phyloP scores from a whole-genome alignment of 2,113 vertebrate genomes.

The Ranitomeya variabilis region DNA sequence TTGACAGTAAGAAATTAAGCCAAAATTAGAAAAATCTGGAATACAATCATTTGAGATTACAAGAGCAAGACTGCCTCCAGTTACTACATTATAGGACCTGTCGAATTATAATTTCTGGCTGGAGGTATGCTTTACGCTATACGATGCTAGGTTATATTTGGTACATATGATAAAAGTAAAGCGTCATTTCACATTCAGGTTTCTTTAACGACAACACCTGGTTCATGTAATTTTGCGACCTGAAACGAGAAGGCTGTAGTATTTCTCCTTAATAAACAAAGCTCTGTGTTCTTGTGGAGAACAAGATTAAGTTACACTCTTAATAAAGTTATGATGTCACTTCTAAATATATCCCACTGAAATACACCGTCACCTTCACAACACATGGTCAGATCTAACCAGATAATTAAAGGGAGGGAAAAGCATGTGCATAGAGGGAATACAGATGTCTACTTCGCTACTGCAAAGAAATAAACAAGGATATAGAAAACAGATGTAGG shows the following conservation, averaged over 20 bases:
- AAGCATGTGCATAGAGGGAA: not conserved
- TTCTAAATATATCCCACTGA: slow-evolving; percentile 34
- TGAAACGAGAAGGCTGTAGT: not conserved
- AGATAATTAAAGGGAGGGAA: slow-evolving; percentile 30
- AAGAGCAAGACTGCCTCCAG: not conserved
- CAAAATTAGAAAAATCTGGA: not conserved
- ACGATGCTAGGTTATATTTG: not conserved
- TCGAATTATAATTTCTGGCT: not conserved
- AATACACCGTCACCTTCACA: slow-evolving; percentile 24
- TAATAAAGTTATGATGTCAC: slow-evolving; percentile 50
- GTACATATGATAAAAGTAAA: not conserved
- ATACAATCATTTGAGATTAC: not conserved
- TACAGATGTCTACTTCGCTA: slow-evolving; percentile 39
- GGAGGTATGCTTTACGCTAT: not conserved
- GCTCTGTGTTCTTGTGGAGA: slow-evolving; percentile 10
- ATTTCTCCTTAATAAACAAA: slow-evolving; percentile 37
- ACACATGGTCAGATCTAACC: slow-evolving; percentile 48
- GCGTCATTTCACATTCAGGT: not conserved
- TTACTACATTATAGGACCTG: not conserved
- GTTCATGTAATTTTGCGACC: slow-evolving; percentile 15
- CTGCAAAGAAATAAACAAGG: slow-evolving; percentile 47
- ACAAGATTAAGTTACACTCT: slow-evolving; percentile 15
- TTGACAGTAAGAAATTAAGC: not conserved
- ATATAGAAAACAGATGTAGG: slow-evolving; percentile 42
- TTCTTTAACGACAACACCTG: slow-evolving; percentile 31